phyloP scores from a whole-genome alignment of 2,797 vertebrate genomes.

The Schizothorax lantsangensis region DNA sequence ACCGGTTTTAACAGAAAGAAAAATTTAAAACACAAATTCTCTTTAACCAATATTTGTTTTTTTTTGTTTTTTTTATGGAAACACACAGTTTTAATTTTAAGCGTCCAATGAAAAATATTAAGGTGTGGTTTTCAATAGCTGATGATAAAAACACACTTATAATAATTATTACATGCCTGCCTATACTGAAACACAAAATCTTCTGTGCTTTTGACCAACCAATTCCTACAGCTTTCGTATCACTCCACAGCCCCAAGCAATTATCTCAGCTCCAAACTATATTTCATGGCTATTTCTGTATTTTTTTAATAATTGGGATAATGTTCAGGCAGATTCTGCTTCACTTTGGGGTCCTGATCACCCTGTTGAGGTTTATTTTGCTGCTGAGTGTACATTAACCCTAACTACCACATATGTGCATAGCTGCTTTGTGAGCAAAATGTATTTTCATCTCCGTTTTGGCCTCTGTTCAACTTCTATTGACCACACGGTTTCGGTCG shows the following conservation, averaged over 20 bases:
- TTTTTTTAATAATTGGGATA: neutral
- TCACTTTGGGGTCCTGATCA: neutral
- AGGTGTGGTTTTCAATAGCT: neutral
- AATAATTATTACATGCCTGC: neutral
- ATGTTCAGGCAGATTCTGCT: neutral
- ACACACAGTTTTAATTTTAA: neutral
- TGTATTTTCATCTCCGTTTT: neutral
- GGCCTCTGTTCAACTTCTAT: no score
- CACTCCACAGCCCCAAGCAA: neutral
- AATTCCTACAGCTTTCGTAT: neutral
- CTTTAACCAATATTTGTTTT: neutral
- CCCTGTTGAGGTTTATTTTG: neutral
- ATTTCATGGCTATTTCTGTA: neutral
- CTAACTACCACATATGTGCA: neutral
- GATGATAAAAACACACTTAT: neutral
- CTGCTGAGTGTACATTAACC: neutral
- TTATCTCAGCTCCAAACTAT: neutral
- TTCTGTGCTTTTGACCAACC: neutral
- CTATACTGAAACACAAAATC: neutral
- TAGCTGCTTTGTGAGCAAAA: neutral
- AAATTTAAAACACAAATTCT: neutral
- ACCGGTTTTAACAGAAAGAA: neutral
- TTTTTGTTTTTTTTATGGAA: neutral
- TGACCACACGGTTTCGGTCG: neutral
- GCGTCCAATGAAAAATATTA: neutral